Conservation (phyloP, 2,888 invertebrate genomes). For the Oegoconia quadripuncta region DNA sequence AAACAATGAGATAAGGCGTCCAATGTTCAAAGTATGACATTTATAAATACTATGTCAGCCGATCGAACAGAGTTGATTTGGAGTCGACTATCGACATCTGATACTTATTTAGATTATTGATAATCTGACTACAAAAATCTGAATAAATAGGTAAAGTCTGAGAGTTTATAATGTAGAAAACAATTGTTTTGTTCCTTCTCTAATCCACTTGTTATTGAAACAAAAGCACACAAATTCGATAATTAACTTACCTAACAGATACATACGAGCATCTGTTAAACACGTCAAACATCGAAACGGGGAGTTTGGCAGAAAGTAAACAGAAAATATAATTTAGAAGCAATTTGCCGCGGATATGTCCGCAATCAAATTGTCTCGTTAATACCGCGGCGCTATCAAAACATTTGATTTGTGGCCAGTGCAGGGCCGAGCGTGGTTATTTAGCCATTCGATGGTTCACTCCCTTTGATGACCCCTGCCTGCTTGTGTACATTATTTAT, state of each 20-base stretch:
- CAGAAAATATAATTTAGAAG: constrained; percentile 80
- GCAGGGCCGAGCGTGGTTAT: constrained; percentile 61
- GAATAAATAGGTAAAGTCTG: too few species aligned
- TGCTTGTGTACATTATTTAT: constrained; percentile 9
- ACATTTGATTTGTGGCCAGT: constrained; percentile 77
- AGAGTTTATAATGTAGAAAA: too few species aligned
- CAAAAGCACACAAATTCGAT: constrained; percentile 55
- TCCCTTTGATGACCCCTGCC: constrained; percentile 13
- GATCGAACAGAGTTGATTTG: too few species aligned
- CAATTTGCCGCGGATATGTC: constrained; percentile 78
- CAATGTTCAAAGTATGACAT: too few species aligned
- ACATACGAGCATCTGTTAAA: constrained; percentile 59
- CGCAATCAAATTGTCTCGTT: constrained; percentile 80
- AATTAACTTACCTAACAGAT: constrained; percentile 66
- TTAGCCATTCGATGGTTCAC: constrained; percentile 42
- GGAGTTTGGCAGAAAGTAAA: constrained; percentile 77
- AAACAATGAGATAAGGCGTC: too few species aligned
- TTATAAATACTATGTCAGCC: too few species aligned
- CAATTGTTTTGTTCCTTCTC: too few species aligned
- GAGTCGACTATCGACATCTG: too few species aligned
- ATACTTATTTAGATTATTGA: too few species aligned
- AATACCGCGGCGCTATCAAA: constrained; percentile 77
- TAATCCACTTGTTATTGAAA: not conserved
- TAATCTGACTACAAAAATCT: too few species aligned
- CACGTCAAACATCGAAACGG: constrained; percentile 63